Percentiles rank a stretch among this genome's conserved stretches.
These are phyloP conservation scores for Varanus komodoensis DNA, from an alignment of 2,113 vertebrate genomes.

Conservation along the genomic window DNA sequence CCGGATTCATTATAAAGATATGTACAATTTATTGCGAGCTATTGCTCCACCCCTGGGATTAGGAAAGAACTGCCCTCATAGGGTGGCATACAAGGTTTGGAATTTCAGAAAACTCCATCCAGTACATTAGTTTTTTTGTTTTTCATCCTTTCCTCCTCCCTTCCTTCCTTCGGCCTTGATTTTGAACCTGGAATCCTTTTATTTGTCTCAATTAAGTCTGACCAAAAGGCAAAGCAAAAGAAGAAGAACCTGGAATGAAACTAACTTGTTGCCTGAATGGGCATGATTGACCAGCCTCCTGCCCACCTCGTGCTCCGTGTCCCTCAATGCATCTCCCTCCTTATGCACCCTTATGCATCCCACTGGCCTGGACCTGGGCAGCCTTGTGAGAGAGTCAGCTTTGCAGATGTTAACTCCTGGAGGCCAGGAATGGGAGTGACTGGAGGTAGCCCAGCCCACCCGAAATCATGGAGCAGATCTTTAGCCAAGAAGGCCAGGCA, in stretches of 20 bases:
- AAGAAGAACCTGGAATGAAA: conserved; percentile 54
- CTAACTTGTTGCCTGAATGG: conserved; percentile 83
- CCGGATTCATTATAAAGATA: conserved; percentile 97
- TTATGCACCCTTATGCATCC: conserved; percentile 42
- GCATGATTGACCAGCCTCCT: conserved; percentile 80
- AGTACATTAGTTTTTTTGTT: conserved; percentile 57
- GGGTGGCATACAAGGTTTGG: conserved; percentile 99
- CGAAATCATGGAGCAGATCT: rapidly evolving
- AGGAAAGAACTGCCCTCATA: conserved; percentile 97
- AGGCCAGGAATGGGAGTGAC: background rate
- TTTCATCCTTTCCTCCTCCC: background rate
- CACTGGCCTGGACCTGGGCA: conserved; percentile 66
- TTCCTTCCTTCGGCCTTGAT: conserved; percentile 41
- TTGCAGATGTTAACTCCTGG: background rate
- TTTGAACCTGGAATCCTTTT: conserved; percentile 36
- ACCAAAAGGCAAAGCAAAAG: conserved; percentile 51
- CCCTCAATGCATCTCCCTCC: conserved; percentile 60
- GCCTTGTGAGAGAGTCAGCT: conserved; percentile 61
- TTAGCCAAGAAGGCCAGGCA: rapidly evolving
- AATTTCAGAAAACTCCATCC: conserved; percentile 81
- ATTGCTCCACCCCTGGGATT: conserved; percentile 97
- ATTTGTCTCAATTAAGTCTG: background rate
- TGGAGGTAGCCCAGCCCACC: conserved; percentile 1
- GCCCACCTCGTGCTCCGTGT: background rate
- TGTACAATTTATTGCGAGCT: conserved; percentile 97